Evolutionary conservation across 2,113 vertebrate species (phyloP).

Genomic region (mouse (Mus musculus)): GRCm39 chr10:46217001-46217500

Average conservation of each 20-base stretch:
- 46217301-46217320: not conserved
- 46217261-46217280: not conserved
- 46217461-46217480: not conserved
- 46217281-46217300: not conserved
- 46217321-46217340: not conserved
- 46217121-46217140: not conserved
- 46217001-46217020: not conserved
- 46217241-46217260: not conserved
- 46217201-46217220: not conserved
- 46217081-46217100: not conserved
- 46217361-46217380: not conserved
- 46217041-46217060: not conserved
- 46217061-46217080: not conserved
- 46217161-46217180: not conserved
- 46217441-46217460: not conserved
- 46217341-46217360: not conserved
- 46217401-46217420: not conserved
- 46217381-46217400: not conserved
- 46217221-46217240: not conserved
- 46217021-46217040: not conserved
- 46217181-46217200: not conserved
- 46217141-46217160: not conserved
- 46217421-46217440: not conserved
- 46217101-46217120: not conserved
- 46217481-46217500: not conserved